Base-by-base conservation (phyloP, 2,113 vertebrate genomes). In the Nycticorax nycticorax region DNA sequence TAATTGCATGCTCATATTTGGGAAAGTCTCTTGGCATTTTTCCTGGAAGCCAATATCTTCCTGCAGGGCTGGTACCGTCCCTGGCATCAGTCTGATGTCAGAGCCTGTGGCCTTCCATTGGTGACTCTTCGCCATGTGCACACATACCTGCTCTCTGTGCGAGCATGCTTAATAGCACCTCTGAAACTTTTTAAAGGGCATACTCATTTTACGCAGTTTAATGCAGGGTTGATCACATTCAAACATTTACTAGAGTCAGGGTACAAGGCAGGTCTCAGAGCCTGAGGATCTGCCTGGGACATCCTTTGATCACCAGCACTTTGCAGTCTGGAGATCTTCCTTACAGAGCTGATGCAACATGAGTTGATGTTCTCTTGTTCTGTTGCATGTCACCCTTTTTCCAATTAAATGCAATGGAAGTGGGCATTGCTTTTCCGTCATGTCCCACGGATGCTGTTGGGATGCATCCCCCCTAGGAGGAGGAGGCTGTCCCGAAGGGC, bases 21-120 rank as follows among this genome's bases (percentile, higher is more conserved):
- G 35, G 66, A 91, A 89, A 59, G 68, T 22, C 33, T 80, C 37
- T 75, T 87, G 85, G 57, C 41, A 8, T 84, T 89, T 30, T 67
- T 92, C 30, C 52, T 88, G 48, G 39, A 82, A 78, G 21, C 18
- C 45, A 66, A 16, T 35, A 72, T 28, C 10, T 24, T 89, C 27
- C 62, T 15, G 3, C 10, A 43, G 52, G 32, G 26, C 0, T 0
- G 2, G 30, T 57, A 30, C 35, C 1, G 1, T 27, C 37, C 12
- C n/a, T 76, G 59, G 67, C 52, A 69, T 47, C 9, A 43, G 13
- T 21, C 9, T 72, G 68, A 57, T 1, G 0, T 43, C 39, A 79
- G 56, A 62, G 26, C 37, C 26, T 1, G 0, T 30, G 48, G 50
- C 52, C 35, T 81, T 74, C 71, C 2, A 0, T 35, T 1, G 5